Conservation (phyloP, 2,113 vertebrate species). For the Geothlypis trichas region DNA sequence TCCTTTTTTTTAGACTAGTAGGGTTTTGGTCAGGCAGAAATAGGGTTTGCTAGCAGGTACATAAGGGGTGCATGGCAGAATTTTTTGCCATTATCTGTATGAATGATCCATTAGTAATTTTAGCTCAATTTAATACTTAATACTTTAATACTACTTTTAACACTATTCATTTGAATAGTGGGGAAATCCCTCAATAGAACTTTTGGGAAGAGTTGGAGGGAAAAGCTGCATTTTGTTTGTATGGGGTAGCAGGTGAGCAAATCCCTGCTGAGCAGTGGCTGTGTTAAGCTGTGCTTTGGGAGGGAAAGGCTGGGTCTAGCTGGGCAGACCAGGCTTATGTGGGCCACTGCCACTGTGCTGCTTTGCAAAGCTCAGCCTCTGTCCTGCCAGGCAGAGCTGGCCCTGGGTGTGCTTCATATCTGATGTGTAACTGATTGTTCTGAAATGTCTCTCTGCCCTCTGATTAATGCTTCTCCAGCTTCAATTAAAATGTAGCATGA, state of each 20-base stretch:
- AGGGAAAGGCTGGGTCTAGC: background rate
- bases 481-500: slow-evolving; percentile 48
- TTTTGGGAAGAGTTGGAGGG: background rate
- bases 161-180: background rate
- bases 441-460: background rate
- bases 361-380: accelerated
- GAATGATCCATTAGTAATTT: background rate
- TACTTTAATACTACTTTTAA: too few species aligned
- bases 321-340: background rate
- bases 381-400: background rate
- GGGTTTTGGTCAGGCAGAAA: background rate
- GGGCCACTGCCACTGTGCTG: accelerated
- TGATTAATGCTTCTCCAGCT: slow-evolving; percentile 38
- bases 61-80: background rate
- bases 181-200: background rate
- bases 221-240: background rate
- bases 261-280: background rate
- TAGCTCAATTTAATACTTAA: background rate
- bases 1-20: background rate
- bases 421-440: background rate
- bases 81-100: background rate
- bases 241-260: background rate
- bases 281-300: background rate
- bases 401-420: background rate
- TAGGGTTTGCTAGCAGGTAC: background rate